Conservation (phyloP, 1,140 invertebrate species). For the Drosophila tani region DNA sequence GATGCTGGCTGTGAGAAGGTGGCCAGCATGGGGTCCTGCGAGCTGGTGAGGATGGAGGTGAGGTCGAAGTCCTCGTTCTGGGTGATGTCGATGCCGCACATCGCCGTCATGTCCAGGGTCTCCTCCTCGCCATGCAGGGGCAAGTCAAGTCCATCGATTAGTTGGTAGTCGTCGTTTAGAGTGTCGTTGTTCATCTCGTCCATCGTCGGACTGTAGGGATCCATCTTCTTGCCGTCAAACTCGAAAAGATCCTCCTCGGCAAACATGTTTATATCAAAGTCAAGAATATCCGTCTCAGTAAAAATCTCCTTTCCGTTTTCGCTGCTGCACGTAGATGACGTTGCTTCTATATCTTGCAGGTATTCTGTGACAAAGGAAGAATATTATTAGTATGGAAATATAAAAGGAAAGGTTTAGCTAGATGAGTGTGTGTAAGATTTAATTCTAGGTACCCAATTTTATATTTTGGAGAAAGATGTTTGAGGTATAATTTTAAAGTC, state of each 20-base stretch:
- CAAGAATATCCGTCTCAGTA: conserved; percentile 77
- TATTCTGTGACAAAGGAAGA: conserved; percentile 68
- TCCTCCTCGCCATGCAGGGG: conserved; percentile 46
- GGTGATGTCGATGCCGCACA: conserved; percentile 48
- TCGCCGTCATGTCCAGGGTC: conserved; percentile 39
- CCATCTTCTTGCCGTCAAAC: conserved; percentile 64
- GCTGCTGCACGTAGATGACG: conserved; percentile 70
- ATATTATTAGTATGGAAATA: conserved; percentile 43
- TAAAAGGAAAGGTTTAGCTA: background rate
- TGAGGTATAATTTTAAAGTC: background rate
- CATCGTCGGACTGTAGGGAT: conserved; percentile 51
- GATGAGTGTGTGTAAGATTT: conserved; percentile 24
- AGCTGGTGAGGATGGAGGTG: conserved; percentile 30
- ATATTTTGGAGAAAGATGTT: conserved; percentile 8
- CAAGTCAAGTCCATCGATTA: conserved; percentile 26
- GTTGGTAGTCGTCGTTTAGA: conserved; percentile 29
- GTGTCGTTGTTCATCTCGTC: conserved; percentile 61
- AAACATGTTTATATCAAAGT: conserved; percentile 82
- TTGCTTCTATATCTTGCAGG: conserved; percentile 78
- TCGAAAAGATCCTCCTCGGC: conserved; percentile 68
- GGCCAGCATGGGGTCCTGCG: conserved; percentile 53
- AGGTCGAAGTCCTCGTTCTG: conserved; percentile 51
- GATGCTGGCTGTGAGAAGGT: conserved; percentile 32
- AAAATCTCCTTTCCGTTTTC: conserved; percentile 73
- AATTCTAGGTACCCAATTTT: conserved; percentile 15